Percentiles rank a stretch among this genome's conserved stretches.
Evolutionary conservation across 2,888 invertebrate species (phyloP).

Genomic region (Ischnura elegans): DNA sequence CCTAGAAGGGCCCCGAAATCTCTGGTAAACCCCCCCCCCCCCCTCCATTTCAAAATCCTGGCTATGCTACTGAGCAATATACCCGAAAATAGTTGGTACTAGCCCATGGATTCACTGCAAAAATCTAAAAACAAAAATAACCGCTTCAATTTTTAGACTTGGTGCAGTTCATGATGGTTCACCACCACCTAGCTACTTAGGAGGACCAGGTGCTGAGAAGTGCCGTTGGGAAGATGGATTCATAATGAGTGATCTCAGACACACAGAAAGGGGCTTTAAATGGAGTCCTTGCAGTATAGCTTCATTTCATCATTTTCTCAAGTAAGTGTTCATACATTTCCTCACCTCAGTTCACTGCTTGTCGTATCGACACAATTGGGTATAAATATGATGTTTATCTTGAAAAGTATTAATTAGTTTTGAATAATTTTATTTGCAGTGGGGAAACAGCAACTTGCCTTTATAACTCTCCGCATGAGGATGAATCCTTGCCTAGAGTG

Average conservation of each 20-base stretch:
- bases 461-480: conserved; percentile 96
- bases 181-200: conserved; percentile 95
- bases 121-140: no score
- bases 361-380: background rate
- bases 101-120: no score
- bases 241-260: conserved; percentile 96
- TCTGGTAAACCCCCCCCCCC: no score
- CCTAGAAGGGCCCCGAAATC: no score
- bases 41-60: no score
- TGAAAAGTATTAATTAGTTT: background rate
- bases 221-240: conserved; percentile 98
- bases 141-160: conserved; percentile 85
- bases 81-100: no score
- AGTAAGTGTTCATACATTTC: conserved; percentile 81
- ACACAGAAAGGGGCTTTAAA: conserved; percentile 95
- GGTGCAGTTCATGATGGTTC: conserved; percentile 98
- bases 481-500: conserved; percentile 92
- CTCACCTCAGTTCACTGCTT: background rate
- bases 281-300: conserved; percentile 96
- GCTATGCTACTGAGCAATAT: no score
- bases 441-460: conserved; percentile 96
- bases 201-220: conserved; percentile 95
- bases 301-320: conserved; percentile 96
- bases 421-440: conserved; percentile 79
- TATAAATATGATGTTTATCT: background rate